A percentile compares a stretch with the other conserved stretches of the same genome.
Evolutionary conservation across 2,888 invertebrate species (phyloP).

Genomic region (Conus canariensis): DNA sequence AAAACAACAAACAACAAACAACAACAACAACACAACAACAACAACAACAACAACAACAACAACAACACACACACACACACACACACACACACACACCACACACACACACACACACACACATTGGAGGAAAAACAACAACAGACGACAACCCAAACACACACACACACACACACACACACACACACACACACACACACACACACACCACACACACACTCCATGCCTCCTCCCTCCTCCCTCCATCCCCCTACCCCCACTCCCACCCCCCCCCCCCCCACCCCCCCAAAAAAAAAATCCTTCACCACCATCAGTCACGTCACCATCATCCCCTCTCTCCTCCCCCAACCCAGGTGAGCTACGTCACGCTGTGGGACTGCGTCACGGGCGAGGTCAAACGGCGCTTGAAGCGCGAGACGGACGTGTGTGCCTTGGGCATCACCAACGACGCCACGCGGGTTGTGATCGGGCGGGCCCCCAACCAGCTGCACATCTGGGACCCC

Average conservation of each 20-base stretch:
- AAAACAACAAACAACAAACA: too few relatives aligned
- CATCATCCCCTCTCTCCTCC: neutral
- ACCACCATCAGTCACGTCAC: neutral
- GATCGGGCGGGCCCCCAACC: constrained; percentile 72
- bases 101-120: constrained; percentile 19
- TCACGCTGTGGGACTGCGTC: constrained; percentile 75
- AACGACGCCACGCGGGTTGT: constrained; percentile 71
- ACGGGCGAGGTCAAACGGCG: constrained; percentile 68
- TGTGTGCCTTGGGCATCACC: constrained; percentile 73
- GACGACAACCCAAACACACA: too few relatives aligned
- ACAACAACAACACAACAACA: too few relatives aligned
- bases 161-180: too few relatives aligned
- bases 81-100: constrained; percentile 15
- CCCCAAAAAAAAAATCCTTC: neutral
- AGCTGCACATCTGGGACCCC: constrained; percentile 75
- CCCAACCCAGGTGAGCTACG: constrained; percentile 64
- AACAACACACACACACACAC: neutral
- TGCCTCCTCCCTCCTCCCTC: too few relatives aligned
- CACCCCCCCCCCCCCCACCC: too few relatives aligned
- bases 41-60: too few relatives aligned
- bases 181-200: neutral
- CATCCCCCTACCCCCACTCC: too few relatives aligned
- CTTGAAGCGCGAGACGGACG: constrained; percentile 73
- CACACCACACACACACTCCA: neutral
- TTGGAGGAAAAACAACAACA: neutral